Base-by-base conservation (phyloP, 1,140 invertebrate species). In the Aphaenogaster rudis region DNA sequence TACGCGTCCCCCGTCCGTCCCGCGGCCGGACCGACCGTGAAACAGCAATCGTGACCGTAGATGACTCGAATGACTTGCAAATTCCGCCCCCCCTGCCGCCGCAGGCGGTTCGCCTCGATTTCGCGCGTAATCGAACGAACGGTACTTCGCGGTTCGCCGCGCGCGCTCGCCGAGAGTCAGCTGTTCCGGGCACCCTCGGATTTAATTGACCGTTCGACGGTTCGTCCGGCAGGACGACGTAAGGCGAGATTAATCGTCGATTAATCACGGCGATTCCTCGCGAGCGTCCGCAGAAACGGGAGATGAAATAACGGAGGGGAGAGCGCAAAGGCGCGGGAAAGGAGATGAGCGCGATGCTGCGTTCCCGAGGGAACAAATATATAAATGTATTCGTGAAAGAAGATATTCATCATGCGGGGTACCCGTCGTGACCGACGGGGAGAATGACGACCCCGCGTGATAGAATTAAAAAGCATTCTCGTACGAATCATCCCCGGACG, bases 1-100 rank as follows among this genome's bases (percentile, higher is more conserved):
- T n/a, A 59, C n/a, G 13, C 45, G 21, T 39, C 50, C 36, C 36
- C 13, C 36, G 36, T 57, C 39, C n/a, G n/a, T 7, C 48, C 36
- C 28, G 59, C 21, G n/a, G n/a, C 9, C 13, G 15, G n/a, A 21
- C 72, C 64, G 80, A 71, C 84, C 64, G 61, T 91, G 90, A 91
- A 90, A 88, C 78, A 90, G 89, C 89, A 90, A 88, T 91, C 89
- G 90, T 91, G 89, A 91, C 88, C 89, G 82, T 90, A 90, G 89
- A 90, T 91, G 90, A 91, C 89, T 88, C 48, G 90, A 67, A 88
- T 90, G 90, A 90, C 89, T 90, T 90, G 89, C 90, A 86, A 86
- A 63, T 90, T 90, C 61, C 71, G 36, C 3, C 61, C 33, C 21
- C 21, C 21, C 21, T 28, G 33, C 6, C 36, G 21, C 72, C 9